Evolutionary conservation across 2,113 vertebrate genomes (phyloP), one percentile per base, ranked within the genome.

Genomic region (Chionis minor): DNA sequence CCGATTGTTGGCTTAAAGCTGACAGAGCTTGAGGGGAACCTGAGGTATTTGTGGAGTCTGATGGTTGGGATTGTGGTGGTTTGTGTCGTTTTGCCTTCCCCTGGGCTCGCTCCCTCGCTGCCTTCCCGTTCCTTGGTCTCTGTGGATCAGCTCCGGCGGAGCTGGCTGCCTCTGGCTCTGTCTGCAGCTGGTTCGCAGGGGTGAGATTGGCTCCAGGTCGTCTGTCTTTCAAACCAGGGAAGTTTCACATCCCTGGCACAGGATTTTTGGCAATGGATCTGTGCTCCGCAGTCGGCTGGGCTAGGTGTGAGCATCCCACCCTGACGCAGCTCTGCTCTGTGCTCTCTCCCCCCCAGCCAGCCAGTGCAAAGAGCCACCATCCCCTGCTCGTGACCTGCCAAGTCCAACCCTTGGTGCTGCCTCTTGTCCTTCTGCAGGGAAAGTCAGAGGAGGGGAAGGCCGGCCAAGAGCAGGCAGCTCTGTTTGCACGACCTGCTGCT

Each of bases 51-150:
- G 40, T 61, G 49, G 32, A 45, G 42, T 38, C 59, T 65, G 69
- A 2, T 19, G 30, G 15, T 27, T 40, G 33, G 71, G 69, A 40
- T 63, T 0, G 5, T 26, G 62, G 40, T 38, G 2, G 2, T n/a
- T 49, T 44, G 49, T 49, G 70, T 21, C 9, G 1, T 52, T 52
- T 65, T 85, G 14, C 73, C 66, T 74, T 65, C 58, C 56, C 67
- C 30, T 24, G 44, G 56, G 52, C 38, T 84, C 33, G 27, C 17
- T 90, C 58, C 49, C 11, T 67, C 8, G 2, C 8, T 3, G 0
- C 49, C 11, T 67, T 9, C 3, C 8, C 3, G 0, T 30, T 62
- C 12, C 20, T 23, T 12, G 7, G 13, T 78, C 54, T 33, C 69
- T 7, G 12, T 58, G 38, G 59, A 56, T 47, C 52, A 40, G 51